phyloP scores from a whole-genome alignment of 2,113 vertebrate species.

The Synodontis membranacea region DNA sequence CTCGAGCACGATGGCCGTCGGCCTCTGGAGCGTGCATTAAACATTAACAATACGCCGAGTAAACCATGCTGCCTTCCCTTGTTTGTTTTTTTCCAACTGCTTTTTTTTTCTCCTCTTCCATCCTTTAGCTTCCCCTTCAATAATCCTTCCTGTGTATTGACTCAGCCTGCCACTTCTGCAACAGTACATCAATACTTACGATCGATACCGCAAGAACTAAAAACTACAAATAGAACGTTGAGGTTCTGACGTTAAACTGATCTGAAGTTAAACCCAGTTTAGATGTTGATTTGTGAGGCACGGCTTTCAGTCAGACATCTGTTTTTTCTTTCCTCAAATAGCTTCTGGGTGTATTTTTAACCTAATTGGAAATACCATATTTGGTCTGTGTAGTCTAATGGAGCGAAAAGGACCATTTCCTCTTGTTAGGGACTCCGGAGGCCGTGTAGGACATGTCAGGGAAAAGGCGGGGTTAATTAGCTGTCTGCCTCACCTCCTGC shows the following conservation, averaged over 20 bases:
- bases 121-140: not conserved
- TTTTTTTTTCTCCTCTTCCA: not conserved
- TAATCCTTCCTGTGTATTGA: constrained; percentile 7
- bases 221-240: not conserved
- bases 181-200: not conserved
- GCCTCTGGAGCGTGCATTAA: constrained; percentile 45
- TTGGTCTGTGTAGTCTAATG: constrained; percentile 38
- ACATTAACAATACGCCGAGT: constrained; percentile 47
- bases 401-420: constrained; percentile 36
- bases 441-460: constrained; percentile 45
- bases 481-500: constrained; percentile 45
- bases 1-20: constrained; percentile 18
- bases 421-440: constrained; percentile 48
- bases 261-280: constrained; percentile 6
- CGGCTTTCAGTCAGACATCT: constrained; percentile 6
- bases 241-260: not conserved
- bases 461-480: constrained; percentile 52
- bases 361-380: constrained; percentile 21
- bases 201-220: constrained; percentile 26
- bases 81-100: not conserved
- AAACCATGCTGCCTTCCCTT: not conserved
- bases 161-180: not conserved
- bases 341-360: constrained; percentile 31
- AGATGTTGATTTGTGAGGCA: constrained; percentile 1
- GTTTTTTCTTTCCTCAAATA: constrained; percentile 12